Evolutionary conservation across 2,113 vertebrate species (phyloP).

Genomic region (Hemiprocne comata): DNA sequence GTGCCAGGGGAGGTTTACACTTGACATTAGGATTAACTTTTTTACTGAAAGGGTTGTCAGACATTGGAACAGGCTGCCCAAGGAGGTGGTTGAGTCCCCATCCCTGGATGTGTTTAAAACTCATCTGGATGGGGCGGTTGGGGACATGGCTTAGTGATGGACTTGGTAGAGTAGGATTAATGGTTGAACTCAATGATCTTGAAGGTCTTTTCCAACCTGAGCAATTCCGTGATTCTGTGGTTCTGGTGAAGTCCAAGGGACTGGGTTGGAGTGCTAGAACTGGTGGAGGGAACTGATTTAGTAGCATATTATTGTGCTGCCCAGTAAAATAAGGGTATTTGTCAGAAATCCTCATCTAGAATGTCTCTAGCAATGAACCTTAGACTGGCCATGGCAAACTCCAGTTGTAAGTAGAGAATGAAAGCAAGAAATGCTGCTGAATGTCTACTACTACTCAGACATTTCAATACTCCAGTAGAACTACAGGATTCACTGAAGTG

Average conservation of each 20-base stretch:
- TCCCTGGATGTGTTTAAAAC: too few relatives aligned
- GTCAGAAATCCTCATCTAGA: not conserved
- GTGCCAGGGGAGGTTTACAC: too few relatives aligned
- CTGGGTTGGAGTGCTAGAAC: not conserved
- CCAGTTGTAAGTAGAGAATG: not conserved
- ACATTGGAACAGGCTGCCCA: too few relatives aligned
- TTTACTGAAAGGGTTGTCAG: too few relatives aligned
- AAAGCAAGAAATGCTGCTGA: not conserved
- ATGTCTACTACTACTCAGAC: not conserved
- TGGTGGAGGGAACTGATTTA: not conserved
- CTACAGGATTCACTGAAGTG: accelerated
- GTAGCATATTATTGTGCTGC: not conserved
- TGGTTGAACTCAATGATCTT: too few relatives aligned
- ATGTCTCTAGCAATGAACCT: not conserved
- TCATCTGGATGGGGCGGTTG: too few relatives aligned
- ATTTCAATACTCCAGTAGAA: not conserved
- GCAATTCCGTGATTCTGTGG: too few relatives aligned
- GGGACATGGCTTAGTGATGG: too few relatives aligned
- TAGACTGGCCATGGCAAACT: not conserved
- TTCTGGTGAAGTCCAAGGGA: not conserved
- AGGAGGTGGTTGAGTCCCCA: too few relatives aligned
- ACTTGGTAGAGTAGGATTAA: too few relatives aligned
- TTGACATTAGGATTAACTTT: too few relatives aligned
- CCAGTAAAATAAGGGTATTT: not conserved
- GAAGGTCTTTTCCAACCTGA: too few relatives aligned